These are phyloP conservation scores for Pristiophorus japonicus DNA, from an alignment of 2,113 vertebrate species.

Conservation along the genomic window DNA sequence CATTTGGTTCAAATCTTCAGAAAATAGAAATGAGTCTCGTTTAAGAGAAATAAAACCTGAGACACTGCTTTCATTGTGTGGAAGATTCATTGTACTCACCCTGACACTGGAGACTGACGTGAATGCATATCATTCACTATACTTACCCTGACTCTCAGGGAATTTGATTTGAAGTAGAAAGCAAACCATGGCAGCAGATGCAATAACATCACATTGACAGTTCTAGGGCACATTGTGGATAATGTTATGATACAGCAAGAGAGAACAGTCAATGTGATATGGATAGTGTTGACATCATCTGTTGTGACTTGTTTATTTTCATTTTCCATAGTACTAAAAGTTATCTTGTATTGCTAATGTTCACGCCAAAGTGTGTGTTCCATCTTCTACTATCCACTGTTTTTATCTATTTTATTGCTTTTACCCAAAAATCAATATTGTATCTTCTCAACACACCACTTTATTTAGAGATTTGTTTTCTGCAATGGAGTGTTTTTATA, in stretches of 20 bases:
- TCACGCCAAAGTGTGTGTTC: not conserved
- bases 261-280: not conserved
- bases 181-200: not conserved
- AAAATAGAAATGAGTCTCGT: not conserved
- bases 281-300: not conserved
- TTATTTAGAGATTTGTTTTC: not conserved
- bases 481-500: not conserved
- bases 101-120: not conserved
- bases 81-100: not conserved
- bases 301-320: not conserved
- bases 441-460: not conserved
- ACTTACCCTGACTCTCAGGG: not conserved
- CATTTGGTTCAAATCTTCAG: not conserved
- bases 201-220: not conserved
- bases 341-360: slow-evolving; percentile 18
- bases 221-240: not conserved
- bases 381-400: not conserved
- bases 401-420: not conserved
- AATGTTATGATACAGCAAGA: not conserved
- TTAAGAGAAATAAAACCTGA: not conserved
- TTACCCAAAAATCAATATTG: too few species aligned
- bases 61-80: not conserved
- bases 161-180: slow-evolving; percentile 16
- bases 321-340: not conserved
- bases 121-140: not conserved